Evolutionary conservation across 2,888 invertebrate genomes (phyloP).

Genomic region (Polylopha cassiicola): DNA sequence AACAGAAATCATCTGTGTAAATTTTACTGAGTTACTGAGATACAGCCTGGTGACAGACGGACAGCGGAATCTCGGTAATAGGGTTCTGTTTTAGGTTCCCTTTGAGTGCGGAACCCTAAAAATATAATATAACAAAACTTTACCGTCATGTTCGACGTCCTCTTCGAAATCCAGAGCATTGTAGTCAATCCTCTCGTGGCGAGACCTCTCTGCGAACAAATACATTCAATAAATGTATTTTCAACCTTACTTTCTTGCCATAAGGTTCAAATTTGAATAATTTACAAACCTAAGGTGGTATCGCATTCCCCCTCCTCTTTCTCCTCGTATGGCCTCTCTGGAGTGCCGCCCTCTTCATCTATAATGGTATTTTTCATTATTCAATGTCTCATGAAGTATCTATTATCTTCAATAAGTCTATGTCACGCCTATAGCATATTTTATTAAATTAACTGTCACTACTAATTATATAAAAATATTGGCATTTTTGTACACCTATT

Average conservation of each 20-base stretch:
- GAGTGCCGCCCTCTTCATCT: slow-evolving; percentile 64
- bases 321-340: slow-evolving; percentile 45
- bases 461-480: too few species aligned
- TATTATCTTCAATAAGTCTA: too few species aligned
- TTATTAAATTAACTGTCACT: too few species aligned
- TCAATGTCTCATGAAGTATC: slow-evolving; percentile 23
- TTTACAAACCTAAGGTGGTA: slow-evolving; percentile 50
- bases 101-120: background rate
- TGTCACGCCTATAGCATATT: too few species aligned
- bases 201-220: slow-evolving; percentile 48
- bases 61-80: too few species aligned
- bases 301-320: slow-evolving; percentile 72
- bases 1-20: too few species aligned
- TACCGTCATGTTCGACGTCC: slow-evolving; percentile 75
- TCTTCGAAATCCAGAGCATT: slow-evolving; percentile 86
- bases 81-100: background rate
- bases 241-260: too few species aligned
- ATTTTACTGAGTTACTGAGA: too few species aligned
- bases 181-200: slow-evolving; percentile 78
- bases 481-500: too few species aligned
- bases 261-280: background rate
- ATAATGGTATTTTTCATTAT: slow-evolving; percentile 10
- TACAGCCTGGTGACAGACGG: too few species aligned
- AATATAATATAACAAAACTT: slow-evolving; percentile 16
- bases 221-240: too few species aligned